Evolutionary conservation across 2,113 vertebrate genomes (phyloP).

Genomic region (Ornithorhynchus anatinus): DNA sequence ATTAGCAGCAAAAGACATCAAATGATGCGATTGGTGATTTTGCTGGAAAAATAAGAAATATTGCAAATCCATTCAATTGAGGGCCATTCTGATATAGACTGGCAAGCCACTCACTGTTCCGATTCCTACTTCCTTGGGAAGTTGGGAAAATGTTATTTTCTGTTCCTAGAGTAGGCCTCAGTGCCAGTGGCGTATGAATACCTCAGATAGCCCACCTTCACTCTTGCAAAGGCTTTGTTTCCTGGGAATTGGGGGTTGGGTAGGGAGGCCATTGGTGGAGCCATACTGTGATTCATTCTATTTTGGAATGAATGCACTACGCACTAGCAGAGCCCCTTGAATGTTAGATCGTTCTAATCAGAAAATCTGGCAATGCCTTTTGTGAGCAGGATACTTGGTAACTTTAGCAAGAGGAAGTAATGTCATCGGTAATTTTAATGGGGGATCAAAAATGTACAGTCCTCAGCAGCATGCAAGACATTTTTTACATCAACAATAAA

Average conservation of each 20-base stretch:
- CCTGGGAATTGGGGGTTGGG: not conserved
- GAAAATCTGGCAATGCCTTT: conserved; percentile 16
- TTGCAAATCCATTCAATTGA: conserved; percentile 16
- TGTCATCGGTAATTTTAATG: conserved; percentile 14
- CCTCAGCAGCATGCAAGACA: not conserved
- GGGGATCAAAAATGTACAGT: conserved; percentile 9
- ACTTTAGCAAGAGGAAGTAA: conserved; percentile 1
- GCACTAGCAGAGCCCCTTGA: not conserved
- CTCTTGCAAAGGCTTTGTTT: not conserved
- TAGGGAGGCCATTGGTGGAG: no score
- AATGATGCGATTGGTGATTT: not conserved
- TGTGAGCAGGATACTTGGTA: conserved; percentile 7
- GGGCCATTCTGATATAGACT: conserved; percentile 10
- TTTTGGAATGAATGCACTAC: not conserved
- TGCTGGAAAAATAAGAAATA: not conserved
- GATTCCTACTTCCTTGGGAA: conserved; percentile 2
- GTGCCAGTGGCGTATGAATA: not conserved
- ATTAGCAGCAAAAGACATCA: conserved; percentile 14
- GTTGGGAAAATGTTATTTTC: not conserved
- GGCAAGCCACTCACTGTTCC: conserved; percentile 18
- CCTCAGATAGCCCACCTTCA: conserved; percentile 31
- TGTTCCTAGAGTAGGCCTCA: not conserved
- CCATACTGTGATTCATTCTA: conserved; percentile 8
- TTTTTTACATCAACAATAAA: conserved; percentile 11
- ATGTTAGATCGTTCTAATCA: conserved; percentile 23